These are phyloP conservation scores for Sardinella longiceps DNA, from an alignment of 2,797 vertebrate genomes.

Conservation along the genomic window DNA sequence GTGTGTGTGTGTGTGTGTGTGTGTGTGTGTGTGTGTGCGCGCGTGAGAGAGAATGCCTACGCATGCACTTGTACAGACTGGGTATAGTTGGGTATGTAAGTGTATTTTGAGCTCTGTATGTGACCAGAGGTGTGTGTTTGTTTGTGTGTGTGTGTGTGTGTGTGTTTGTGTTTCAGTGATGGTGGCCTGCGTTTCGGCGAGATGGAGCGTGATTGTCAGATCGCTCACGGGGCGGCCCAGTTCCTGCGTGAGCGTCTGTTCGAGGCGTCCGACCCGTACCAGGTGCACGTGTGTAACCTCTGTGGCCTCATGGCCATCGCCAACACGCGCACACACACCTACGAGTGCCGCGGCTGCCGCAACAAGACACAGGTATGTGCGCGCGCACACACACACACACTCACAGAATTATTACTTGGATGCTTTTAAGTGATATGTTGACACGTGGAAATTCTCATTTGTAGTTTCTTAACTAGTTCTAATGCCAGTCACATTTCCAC, in stretches of 20 bases:
- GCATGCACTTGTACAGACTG: too few species aligned
- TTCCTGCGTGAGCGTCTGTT: constrained; percentile 94
- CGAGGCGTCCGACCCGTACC: constrained; percentile 96
- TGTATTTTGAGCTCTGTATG: not conserved
- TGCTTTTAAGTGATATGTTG: too few species aligned
- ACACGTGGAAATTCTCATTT: too few species aligned
- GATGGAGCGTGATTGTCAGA: constrained; percentile 99
- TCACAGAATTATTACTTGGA: too few species aligned
- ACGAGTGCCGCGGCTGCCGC: constrained; percentile 94
- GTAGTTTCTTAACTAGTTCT: not conserved
- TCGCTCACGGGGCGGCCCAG: constrained; percentile 97
- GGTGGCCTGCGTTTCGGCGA: constrained; percentile 97
- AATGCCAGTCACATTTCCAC: not conserved
- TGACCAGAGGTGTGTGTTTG: not conserved
- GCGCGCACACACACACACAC: not conserved
- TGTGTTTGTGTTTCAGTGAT: constrained; percentile 75
- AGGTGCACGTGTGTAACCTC: constrained; percentile 96
- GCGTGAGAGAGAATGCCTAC: too few species aligned
- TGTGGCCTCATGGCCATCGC: constrained; percentile 98
- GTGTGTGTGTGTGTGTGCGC: constrained; percentile 79
- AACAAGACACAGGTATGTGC: constrained; percentile 95
- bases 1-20: not conserved
- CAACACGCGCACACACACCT: constrained; percentile 95
- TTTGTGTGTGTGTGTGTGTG: not conserved
- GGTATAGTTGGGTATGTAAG: not conserved